Percentiles rank a stretch among this genome's conserved stretches.
phyloP scores from a whole-genome alignment of 2,888 invertebrate species.

The Lasioglossum morio region DNA sequence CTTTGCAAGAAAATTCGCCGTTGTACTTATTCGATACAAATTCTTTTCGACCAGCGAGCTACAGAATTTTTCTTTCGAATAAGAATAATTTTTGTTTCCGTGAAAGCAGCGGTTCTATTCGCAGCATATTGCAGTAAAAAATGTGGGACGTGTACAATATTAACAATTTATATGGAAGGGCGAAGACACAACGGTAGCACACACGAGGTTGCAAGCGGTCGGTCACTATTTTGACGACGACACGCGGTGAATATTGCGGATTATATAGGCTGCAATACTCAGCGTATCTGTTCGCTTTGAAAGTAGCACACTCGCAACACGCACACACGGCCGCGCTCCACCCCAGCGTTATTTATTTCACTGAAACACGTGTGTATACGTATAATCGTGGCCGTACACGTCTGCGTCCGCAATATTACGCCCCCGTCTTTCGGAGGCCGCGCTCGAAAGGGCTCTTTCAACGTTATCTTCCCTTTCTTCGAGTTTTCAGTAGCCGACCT shows the following conservation, averaged over 20 bases:
- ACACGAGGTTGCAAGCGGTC: slow-evolving; percentile 8
- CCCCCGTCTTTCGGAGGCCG: slow-evolving; percentile 67
- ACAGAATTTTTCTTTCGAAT: background rate
- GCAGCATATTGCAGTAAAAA: background rate
- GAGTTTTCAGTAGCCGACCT: slow-evolving; percentile 15
- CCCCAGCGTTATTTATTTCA: slow-evolving; percentile 39
- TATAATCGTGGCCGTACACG: slow-evolving; percentile 23
- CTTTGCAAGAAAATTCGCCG: background rate
- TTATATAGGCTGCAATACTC: slow-evolving; percentile 68
- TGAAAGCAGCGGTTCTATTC: background rate
- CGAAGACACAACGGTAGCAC: background rate
- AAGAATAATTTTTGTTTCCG: no score
- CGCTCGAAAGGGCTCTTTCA: slow-evolving; percentile 44
- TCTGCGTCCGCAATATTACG: slow-evolving; percentile 69
- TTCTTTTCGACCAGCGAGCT: no score
- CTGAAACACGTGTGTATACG: background rate
- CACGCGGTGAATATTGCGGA: slow-evolving; percentile 71
- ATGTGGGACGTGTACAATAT: slow-evolving; percentile 35
- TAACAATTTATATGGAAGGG: background rate
- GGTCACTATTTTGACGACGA: slow-evolving; percentile 42
- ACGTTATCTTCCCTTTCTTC: slow-evolving; percentile 26
- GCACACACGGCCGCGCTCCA: slow-evolving; percentile 11
- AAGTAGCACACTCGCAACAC: slow-evolving; percentile 58
- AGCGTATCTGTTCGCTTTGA: slow-evolving; percentile 49
- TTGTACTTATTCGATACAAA: background rate